These are phyloP conservation scores for Nebria brevicollis DNA, from an alignment of 2,888 invertebrate species.

Conservation along the genomic window DNA sequence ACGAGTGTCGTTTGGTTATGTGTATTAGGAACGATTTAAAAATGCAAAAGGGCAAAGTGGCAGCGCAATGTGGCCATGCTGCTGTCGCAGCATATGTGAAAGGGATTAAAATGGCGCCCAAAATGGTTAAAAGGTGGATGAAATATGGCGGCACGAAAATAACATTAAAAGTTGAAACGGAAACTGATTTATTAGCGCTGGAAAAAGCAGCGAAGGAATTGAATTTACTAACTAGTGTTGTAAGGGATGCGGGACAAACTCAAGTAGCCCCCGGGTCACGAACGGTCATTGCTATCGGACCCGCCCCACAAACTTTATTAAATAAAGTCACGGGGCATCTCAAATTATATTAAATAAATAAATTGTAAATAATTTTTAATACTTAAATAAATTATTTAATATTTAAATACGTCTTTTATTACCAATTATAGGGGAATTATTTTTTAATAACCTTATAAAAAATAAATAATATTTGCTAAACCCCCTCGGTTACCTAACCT, in stretches of 20 bases:
- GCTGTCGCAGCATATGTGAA: conserved; percentile 87
- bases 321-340: conserved; percentile 89
- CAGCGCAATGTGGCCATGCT: conserved; percentile 95
- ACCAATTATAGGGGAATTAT: background rate
- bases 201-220: conserved; percentile 74
- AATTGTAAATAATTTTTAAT: background rate
- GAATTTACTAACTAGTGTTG: conserved; percentile 78
- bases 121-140: conserved; percentile 69
- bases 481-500: background rate
- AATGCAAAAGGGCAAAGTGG: conserved; percentile 96
- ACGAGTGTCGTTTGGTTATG: conserved; percentile 83
- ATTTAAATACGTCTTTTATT: background rate
- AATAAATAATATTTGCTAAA: no score
- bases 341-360: conserved; percentile 75
- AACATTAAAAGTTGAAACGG: conserved; percentile 82
- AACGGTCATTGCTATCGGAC: conserved; percentile 94
- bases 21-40: conserved; percentile 89
- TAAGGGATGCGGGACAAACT: conserved; percentile 92
- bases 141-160: conserved; percentile 82
- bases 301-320: conserved; percentile 79
- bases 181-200: conserved; percentile 76
- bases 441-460: background rate
- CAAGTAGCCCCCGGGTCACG: conserved; percentile 89
- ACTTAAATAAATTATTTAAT: conserved; percentile 8
- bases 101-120: conserved; percentile 70